phyloP scores from a whole-genome alignment of 2,797 vertebrate genomes.

The Hemitrygon akajei region DNA sequence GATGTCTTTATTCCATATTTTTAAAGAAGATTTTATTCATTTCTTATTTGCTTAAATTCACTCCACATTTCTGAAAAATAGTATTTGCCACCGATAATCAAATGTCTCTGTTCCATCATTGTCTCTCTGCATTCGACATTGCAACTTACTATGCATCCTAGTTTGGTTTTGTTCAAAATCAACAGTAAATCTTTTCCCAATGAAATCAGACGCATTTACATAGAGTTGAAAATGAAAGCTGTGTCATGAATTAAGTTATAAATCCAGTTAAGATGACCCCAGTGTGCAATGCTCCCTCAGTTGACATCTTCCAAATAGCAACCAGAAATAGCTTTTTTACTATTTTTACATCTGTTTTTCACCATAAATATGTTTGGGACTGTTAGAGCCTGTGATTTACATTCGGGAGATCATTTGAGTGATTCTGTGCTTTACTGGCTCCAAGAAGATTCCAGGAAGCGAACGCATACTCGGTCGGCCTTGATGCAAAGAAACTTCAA shows the following conservation, averaged over 20 bases:
- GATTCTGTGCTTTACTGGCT: too few relatives aligned
- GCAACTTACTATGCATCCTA: neutral
- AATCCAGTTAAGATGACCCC: too few relatives aligned
- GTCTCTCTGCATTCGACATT: neutral
- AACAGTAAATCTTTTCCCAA: neutral
- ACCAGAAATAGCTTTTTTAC: too few relatives aligned
- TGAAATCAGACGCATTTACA: neutral
- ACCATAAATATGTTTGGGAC: too few relatives aligned
- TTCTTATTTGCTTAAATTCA: neutral
- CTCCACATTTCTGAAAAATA: neutral
- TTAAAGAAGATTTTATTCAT: neutral
- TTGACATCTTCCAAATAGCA: too few relatives aligned
- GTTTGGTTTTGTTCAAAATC: neutral
- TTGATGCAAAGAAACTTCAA: too few relatives aligned
- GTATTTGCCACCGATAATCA: neutral
- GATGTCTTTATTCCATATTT: neutral
- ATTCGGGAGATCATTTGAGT: too few relatives aligned
- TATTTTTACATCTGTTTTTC: too few relatives aligned
- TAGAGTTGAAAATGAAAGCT: neutral
- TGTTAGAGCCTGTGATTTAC: too few relatives aligned
- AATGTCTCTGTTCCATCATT: neutral
- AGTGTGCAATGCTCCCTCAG: too few relatives aligned
- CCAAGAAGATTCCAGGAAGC: too few relatives aligned
- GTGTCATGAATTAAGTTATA: neutral
- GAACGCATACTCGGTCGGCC: too few relatives aligned